Conservation (phyloP, 2,113 vertebrate species). For the Conger conger region DNA sequence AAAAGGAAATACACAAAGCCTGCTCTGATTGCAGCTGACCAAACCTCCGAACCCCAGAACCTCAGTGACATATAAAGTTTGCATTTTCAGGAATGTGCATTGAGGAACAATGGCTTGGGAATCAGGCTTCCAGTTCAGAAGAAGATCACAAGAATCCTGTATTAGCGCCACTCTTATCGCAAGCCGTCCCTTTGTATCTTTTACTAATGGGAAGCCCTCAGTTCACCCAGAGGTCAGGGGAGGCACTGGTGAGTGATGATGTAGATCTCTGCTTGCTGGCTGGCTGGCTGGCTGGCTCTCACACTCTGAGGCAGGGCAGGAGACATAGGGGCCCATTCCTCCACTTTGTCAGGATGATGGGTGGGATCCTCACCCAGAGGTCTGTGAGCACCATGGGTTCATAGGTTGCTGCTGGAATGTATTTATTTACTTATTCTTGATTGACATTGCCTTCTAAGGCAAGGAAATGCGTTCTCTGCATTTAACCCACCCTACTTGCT, state of each 20-base stretch:
- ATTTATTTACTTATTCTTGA: too few species aligned
- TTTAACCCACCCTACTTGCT: too few species aligned
- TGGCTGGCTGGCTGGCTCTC: too few species aligned
- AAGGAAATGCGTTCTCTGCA: too few species aligned
- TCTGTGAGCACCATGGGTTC: not conserved
- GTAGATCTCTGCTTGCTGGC: too few species aligned
- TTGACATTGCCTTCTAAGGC: too few species aligned
- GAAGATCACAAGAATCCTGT: not conserved
- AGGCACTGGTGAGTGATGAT: not conserved
- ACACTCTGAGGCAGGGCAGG: not conserved
- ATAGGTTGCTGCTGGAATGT: too few species aligned
- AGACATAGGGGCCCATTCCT: not conserved
- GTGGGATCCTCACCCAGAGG: not conserved
- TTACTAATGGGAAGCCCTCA: not conserved
- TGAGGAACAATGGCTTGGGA: not conserved
- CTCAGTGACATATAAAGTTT: not conserved
- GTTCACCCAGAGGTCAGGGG: slow-evolving; percentile 14
- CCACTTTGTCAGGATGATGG: not conserved
- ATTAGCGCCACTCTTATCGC: not conserved
- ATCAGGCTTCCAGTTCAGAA: not conserved
- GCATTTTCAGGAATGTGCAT: not conserved
- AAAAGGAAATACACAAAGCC: too few species aligned
- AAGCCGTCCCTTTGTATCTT: not conserved
- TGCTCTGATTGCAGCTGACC: not conserved
- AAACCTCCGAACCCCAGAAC: not conserved